Evolutionary conservation across 2,113 vertebrate genomes (phyloP).

Genomic region (Rhinolophus ferrumequinum): DNA sequence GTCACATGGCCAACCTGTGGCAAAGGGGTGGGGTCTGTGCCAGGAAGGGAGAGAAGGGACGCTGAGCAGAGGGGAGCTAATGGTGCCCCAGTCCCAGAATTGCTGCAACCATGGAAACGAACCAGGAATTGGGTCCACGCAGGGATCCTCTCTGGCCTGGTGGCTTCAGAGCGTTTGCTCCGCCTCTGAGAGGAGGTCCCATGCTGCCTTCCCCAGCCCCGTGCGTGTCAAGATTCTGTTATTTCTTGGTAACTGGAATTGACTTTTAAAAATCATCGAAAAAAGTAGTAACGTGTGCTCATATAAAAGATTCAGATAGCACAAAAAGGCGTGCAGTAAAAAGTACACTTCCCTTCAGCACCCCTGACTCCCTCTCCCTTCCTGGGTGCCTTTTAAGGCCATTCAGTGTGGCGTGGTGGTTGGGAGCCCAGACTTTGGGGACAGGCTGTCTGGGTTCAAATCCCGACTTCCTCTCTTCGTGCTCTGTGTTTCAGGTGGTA

Average conservation of each 20-base stretch:
- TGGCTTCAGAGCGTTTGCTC: neutral
- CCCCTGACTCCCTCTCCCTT: neutral
- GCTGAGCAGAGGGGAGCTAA: accelerated
- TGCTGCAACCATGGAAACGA: neutral
- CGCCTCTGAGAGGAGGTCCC: neutral
- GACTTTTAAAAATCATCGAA: neutral
- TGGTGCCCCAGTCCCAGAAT: neutral
- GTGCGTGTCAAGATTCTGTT: neutral
- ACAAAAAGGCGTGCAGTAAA: neutral
- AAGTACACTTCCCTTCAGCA: neutral
- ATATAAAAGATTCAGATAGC: neutral
- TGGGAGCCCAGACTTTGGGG: neutral
- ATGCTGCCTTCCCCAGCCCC: accelerated
- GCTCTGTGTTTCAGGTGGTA: neutral
- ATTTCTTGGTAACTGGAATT: neutral
- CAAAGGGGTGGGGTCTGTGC: neutral
- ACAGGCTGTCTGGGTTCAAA: neutral
- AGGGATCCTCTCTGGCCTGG: neutral
- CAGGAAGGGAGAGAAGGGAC: accelerated
- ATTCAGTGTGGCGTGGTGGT: accelerated
- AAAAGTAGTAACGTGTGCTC: neutral
- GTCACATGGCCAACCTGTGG: neutral
- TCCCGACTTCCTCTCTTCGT: accelerated
- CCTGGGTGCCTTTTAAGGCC: neutral
- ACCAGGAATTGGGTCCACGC: accelerated